phyloP scores from a whole-genome alignment of 2,113 vertebrate species.

The Chaenocephalus aceratus region DNA sequence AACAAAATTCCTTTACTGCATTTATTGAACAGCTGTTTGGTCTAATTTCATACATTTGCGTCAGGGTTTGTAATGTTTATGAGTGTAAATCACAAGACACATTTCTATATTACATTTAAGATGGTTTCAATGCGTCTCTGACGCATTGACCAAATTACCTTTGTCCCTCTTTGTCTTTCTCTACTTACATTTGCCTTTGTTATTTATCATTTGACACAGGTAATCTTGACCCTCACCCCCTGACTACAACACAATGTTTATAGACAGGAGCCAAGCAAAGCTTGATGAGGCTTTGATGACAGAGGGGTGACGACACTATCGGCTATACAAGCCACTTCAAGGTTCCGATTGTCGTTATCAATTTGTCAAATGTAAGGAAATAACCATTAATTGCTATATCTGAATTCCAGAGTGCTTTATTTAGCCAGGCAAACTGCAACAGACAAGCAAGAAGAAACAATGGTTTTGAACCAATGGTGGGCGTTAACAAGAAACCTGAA shows the following conservation, averaged over 20 bases:
- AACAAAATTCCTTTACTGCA: neutral
- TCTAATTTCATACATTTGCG: neutral
- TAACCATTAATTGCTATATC: too few relatives aligned
- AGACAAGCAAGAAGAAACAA: too few relatives aligned
- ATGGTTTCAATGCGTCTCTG: neutral
- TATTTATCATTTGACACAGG: conserved; percentile 25
- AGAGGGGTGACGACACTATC: conserved; percentile 20
- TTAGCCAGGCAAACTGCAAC: neutral
- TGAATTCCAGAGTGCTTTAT: neutral
- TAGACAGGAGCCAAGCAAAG: conserved; percentile 16
- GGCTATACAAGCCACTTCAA: neutral
- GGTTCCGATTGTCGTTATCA: neutral
- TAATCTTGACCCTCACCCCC: neutral
- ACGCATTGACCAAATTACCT: neutral
- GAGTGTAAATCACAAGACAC: neutral
- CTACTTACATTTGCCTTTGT: conserved; percentile 5
- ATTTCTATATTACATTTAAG: neutral
- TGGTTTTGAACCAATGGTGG: neutral
- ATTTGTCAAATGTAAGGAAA: neutral
- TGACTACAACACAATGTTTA: neutral
- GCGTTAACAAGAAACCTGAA: neutral
- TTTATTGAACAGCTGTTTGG: neutral
- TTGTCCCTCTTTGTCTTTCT: neutral
- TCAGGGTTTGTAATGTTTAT: too few relatives aligned
- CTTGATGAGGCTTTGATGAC: conserved; percentile 20